phyloP scores from a whole-genome alignment of 2,797 vertebrate genomes.

The Rhodeus uyekii region DNA sequence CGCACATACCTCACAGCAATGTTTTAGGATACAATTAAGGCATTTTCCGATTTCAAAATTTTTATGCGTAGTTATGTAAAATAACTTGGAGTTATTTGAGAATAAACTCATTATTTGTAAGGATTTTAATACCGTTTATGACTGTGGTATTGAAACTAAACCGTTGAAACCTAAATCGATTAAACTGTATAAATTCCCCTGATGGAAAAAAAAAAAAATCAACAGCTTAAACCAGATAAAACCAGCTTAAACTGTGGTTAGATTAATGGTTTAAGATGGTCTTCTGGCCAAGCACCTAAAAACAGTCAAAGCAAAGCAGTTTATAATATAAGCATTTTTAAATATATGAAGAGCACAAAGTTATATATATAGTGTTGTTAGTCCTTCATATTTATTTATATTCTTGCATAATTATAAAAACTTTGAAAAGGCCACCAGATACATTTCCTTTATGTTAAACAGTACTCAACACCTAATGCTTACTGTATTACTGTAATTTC shows the following conservation, averaged over 20 bases:
- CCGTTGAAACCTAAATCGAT: not conserved
- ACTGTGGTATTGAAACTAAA: not conserved
- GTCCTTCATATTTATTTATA: not conserved
- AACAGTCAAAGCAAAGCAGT: not conserved
- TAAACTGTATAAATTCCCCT: not conserved
- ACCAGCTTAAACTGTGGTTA: not conserved
- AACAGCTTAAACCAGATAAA: not conserved
- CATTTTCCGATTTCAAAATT: fast-evolving
- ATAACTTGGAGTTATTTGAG: too few relatives aligned
- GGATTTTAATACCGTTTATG: too few relatives aligned
- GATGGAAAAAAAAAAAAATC: not conserved
- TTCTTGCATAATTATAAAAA: not conserved
- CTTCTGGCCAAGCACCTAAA: not conserved
- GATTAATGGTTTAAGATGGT: not conserved
- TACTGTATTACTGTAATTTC: too few relatives aligned
- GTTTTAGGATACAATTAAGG: not conserved
- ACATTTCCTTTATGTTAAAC: too few relatives aligned
- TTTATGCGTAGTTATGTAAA: not conserved
- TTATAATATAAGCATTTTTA: not conserved
- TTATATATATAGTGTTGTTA: not conserved
- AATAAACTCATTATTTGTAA: too few relatives aligned
- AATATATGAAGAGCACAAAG: not conserved
- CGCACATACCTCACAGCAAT: not conserved
- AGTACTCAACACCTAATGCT: too few relatives aligned
- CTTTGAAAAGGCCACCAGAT: not conserved